phyloP scores from a whole-genome alignment of 2,797 vertebrate genomes.

The Pangasius krempfi region DNA sequence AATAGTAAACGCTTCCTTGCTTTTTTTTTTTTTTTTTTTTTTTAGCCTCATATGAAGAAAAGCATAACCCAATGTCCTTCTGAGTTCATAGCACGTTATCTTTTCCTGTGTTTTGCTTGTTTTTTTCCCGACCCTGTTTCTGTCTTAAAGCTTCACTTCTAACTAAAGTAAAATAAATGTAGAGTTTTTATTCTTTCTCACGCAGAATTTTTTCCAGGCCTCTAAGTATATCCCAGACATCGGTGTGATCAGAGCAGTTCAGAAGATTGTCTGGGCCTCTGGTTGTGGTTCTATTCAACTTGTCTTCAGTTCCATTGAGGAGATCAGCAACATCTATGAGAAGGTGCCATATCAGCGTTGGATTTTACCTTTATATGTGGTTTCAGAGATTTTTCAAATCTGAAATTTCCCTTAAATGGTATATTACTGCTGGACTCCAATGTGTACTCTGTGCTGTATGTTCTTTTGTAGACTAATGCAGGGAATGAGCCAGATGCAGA shows the following conservation, averaged over 20 bases:
- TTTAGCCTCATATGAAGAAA: background rate
- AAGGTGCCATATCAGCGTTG: slow-evolving; percentile 79
- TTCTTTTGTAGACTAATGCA: slow-evolving; percentile 85
- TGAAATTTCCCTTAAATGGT: background rate
- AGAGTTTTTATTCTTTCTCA: slow-evolving; percentile 49
- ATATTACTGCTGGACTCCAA: background rate
- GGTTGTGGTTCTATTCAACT: slow-evolving; percentile 96
- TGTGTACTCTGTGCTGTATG: background rate
- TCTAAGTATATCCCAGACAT: slow-evolving; percentile 99
- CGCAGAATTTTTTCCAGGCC: slow-evolving; percentile 85
- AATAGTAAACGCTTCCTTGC: background rate
- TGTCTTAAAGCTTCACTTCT: background rate
- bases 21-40: background rate
- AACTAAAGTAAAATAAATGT: slow-evolving; percentile 15
- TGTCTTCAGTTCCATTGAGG: slow-evolving; percentile 97
- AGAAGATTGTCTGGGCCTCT: slow-evolving; percentile 98
- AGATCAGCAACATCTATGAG: slow-evolving; percentile 99
- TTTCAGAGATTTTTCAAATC: background rate
- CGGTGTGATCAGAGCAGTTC: slow-evolving; percentile 95
- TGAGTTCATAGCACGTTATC: background rate
- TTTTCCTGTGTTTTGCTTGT: background rate
- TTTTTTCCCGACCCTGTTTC: background rate
- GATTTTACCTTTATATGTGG: background rate
- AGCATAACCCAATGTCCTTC: background rate
- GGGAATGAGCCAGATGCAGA: slow-evolving; percentile 93